Percentiles rank a stretch among this genome's conserved stretches.
Evolutionary conservation across 1,140 invertebrate genomes (phyloP).

Genomic region (roundworm (Caenorhabditis elegans)): WBcel235 BX284606.5:8547501-8548000

Average conservation of each 20-base stretch:
- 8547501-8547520: too few relatives aligned
- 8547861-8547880: background rate
- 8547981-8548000: background rate
- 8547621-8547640: background rate
- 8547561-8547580: background rate
- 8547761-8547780: background rate
- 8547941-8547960: background rate
- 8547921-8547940: background rate
- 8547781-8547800: background rate
- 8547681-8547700: background rate
- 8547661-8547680: background rate
- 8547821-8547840: background rate
- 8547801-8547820: background rate
- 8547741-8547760: background rate
- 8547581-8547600: too few relatives aligned
- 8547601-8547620: background rate
- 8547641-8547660: background rate
- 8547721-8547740: background rate
- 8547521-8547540: too few relatives aligned
- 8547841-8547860: background rate
- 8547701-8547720: background rate
- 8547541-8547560: background rate
- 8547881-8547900: background rate
- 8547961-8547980: background rate
- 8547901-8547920: slow-evolving; percentile 1